phyloP scores from a whole-genome alignment of 2,797 vertebrate genomes.

The Urocyon cinereoargenteus region DNA sequence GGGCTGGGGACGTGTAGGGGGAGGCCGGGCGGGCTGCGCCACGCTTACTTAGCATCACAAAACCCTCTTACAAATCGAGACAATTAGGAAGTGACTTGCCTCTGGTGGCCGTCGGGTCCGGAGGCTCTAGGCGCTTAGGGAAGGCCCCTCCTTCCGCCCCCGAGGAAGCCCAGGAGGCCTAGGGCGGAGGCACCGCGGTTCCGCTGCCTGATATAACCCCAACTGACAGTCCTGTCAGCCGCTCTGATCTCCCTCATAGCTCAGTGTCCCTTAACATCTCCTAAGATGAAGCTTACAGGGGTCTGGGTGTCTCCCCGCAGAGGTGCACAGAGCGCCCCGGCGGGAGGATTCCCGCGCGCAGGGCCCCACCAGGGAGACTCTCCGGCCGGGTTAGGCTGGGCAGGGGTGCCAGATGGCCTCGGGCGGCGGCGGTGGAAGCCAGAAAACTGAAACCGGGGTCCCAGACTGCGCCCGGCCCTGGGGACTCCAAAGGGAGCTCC shows the following conservation, averaged over 20 bases:
- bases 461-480: background rate
- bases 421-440: background rate
- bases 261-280: slow-evolving; percentile 88
- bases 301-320: slow-evolving; percentile 51
- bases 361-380: background rate
- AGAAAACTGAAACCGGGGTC: background rate
- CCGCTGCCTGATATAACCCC: slow-evolving; percentile 86
- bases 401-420: background rate
- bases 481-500: background rate
- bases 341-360: background rate
- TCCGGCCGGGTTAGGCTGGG: background rate
- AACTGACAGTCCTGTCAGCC: slow-evolving; percentile 89
- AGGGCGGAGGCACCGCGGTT: slow-evolving; percentile 35
- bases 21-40: slow-evolving; percentile 86
- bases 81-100: slow-evolving; percentile 88
- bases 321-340: background rate
- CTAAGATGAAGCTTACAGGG: slow-evolving; percentile 81
- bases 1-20: slow-evolving; percentile 79
- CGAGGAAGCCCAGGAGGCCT: slow-evolving; percentile 69
- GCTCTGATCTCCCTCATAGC: slow-evolving; percentile 84
- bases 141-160: slow-evolving; percentile 73
- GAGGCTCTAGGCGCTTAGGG: slow-evolving; percentile 77
- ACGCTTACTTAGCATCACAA: slow-evolving; percentile 90
- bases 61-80: slow-evolving; percentile 88
- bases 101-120: slow-evolving; percentile 82